A percentile compares a stretch with the other conserved stretches of the same genome.
These are phyloP conservation scores for Andrena trimmerana DNA, from an alignment of 2,888 invertebrate genomes.

Conservation along the genomic window DNA sequence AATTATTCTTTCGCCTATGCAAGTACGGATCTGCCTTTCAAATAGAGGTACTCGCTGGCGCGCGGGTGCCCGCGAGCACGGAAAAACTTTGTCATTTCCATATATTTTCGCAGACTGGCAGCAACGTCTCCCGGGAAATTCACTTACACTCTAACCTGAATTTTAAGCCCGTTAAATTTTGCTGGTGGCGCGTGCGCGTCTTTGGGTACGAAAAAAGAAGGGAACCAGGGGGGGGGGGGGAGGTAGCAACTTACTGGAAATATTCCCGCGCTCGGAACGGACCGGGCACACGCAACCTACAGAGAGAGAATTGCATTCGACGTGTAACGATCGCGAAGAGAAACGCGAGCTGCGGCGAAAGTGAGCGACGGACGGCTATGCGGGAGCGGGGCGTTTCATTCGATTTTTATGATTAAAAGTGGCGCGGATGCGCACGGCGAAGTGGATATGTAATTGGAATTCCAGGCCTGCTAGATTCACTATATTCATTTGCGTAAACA, in stretches of 20 bases:
- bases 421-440: too few species aligned
- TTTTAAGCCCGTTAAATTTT: slow-evolving; percentile 64
- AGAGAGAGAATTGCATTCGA: background rate
- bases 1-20: slow-evolving; percentile 72
- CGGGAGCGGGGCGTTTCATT: background rate
- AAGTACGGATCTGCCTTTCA: slow-evolving; percentile 71
- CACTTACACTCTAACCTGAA: slow-evolving; percentile 67
- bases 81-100: slow-evolving; percentile 73
- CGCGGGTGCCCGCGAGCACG: slow-evolving; percentile 31
- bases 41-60: slow-evolving; percentile 64
- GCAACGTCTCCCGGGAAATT: slow-evolving; percentile 64
- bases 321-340: slow-evolving; percentile 4
- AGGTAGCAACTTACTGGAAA: background rate
- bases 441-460: too few species aligned
- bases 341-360: background rate
- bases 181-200: slow-evolving; percentile 16
- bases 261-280: background rate
- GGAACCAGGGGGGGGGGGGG: background rate
- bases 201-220: slow-evolving; percentile 1
- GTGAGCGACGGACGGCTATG: background rate
- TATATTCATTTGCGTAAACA: too few species aligned
- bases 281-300: background rate
- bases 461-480: too few species aligned
- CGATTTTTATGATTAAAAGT: background rate
- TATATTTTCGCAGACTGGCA: slow-evolving; percentile 61